Conservation (phyloP, 92 coral and sea anemone species). For the Actinostola sp. region DNA sequence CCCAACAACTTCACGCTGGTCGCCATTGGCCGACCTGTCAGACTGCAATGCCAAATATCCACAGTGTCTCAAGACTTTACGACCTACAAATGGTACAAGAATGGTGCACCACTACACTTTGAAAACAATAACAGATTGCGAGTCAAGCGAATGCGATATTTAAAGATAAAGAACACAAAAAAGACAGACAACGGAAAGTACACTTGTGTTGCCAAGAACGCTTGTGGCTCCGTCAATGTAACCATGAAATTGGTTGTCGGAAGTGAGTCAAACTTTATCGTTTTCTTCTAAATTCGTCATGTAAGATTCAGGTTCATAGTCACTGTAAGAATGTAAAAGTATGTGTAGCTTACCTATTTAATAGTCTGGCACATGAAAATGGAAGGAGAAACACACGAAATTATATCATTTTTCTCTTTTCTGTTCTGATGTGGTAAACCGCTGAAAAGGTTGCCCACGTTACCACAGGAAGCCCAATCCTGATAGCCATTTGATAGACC, state of each 20-base stretch:
- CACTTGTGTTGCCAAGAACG: conserved; percentile 67
- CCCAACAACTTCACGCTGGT: conserved; percentile 9
- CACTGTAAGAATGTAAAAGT: too few relatives aligned
- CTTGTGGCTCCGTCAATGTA: conserved; percentile 49
- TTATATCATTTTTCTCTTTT: too few relatives aligned
- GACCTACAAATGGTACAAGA: conserved; percentile 58
- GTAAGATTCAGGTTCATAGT: too few relatives aligned
- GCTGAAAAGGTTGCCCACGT: not conserved
- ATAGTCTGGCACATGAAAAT: too few relatives aligned
- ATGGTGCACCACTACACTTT: conserved; percentile 45
- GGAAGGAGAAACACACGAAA: too few relatives aligned
- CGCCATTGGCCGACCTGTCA: conserved; percentile 28
- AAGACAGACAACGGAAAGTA: conserved; percentile 74
- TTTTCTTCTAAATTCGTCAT: too few relatives aligned
- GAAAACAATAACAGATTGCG: conserved; percentile 50
- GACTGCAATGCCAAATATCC: conserved; percentile 45
- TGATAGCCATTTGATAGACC: too few relatives aligned
- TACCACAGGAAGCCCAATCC: conserved; percentile 29
- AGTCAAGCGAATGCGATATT: conserved; percentile 52
- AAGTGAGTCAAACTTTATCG: too few relatives aligned
- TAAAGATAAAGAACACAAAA: conserved; percentile 54
- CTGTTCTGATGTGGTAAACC: not conserved
- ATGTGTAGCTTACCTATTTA: too few relatives aligned
- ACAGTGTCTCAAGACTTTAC: not conserved
- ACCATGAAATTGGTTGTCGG: conserved; percentile 44